Base-by-base conservation (phyloP, 2,797 vertebrate genomes). In the Poecilia wingei region DNA sequence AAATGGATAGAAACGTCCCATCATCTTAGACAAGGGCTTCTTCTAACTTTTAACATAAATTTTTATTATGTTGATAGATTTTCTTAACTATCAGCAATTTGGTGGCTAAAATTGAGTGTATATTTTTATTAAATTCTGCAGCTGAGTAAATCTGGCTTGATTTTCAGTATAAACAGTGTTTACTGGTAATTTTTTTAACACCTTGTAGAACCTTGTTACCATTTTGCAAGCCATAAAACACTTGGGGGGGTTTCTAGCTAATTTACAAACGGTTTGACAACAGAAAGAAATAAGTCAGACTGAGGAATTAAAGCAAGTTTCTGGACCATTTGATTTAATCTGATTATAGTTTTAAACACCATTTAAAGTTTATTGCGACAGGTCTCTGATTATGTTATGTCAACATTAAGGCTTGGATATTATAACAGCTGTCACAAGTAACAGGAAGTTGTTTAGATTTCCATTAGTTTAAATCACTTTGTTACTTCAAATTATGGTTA, bases 1-100 rank as follows among this genome's bases (percentile, higher is more conserved):
- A 78, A 86, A 93, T 91, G 83, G 84, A 92, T 92, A 20, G 33
- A 64, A 64, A 22, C 36, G 3, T 36, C 16, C 16, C 2, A 7
- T 53, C 33, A 64, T 64, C 3, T 6, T 36, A 36, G 31, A 20
- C 31, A 20, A 20, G 2, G 16, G 7, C 7, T 18, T 36, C 31
- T 64, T 36, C 59, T 36, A 64, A 28, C 59, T 64, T 64, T 8
- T 20, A 6, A 76, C 89, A 79, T 82, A 51, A 0, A 18, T 64
- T 64, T 33, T 36, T 33, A 6, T 33, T 61, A 31, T 9, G 5
- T 36, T 64, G 61, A 36, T 36, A 36, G 16, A 36, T 18, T 31
- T 36, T 8, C 31, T 16, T 36, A 36, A 33, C 18, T 8, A 9
- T 64, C 14, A 18, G 9, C 14, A 14, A 33, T 61, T 33, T 61